phyloP scores from a whole-genome alignment of 2,113 vertebrate genomes.

The Solenodon paradoxus region DNA sequence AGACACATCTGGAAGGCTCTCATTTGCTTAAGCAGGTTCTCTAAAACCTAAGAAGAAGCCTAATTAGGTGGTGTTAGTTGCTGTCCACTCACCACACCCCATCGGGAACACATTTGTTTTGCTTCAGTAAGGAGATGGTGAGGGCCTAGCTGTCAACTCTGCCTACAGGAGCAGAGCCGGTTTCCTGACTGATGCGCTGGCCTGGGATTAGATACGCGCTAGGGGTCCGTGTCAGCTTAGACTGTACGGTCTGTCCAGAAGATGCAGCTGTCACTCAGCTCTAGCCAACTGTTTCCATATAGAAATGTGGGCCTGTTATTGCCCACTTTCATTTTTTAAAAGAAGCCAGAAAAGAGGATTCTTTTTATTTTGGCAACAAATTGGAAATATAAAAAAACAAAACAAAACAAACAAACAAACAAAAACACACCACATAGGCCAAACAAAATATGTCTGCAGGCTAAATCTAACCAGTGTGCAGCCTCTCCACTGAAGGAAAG shows the following conservation, averaged over 20 bases:
- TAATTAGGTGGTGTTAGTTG: too few relatives aligned
- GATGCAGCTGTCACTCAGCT: neutral
- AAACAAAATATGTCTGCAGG: slow-evolving; percentile 69
- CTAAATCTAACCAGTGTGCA: slow-evolving; percentile 60
- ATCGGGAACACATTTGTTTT: neutral
- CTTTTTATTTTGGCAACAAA: slow-evolving; percentile 63
- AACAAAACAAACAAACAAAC: too few relatives aligned
- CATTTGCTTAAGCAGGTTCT: neutral
- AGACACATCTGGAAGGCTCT: neutral
- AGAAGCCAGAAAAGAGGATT: slow-evolving; percentile 68
- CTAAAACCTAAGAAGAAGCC: neutral
- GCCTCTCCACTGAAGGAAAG: slow-evolving; percentile 33
- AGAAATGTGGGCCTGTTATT: neutral
- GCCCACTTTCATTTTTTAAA: slow-evolving; percentile 17
- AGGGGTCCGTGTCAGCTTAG: neutral
- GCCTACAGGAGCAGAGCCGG: neutral
- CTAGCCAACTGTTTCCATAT: neutral
- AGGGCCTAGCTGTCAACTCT: neutral
- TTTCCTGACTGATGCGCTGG: neutral
- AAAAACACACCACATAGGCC: slow-evolving; percentile 43
- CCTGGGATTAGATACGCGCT: neutral
- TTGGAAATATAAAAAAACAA: slow-evolving; percentile 40
- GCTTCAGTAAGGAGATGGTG: neutral
- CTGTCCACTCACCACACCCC: neutral
- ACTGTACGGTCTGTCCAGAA: neutral